Evolutionary conservation across 2,888 invertebrate genomes (phyloP), one percentile per base, ranked within the genome.

Genomic region (Nomada lathburiana): DNA sequence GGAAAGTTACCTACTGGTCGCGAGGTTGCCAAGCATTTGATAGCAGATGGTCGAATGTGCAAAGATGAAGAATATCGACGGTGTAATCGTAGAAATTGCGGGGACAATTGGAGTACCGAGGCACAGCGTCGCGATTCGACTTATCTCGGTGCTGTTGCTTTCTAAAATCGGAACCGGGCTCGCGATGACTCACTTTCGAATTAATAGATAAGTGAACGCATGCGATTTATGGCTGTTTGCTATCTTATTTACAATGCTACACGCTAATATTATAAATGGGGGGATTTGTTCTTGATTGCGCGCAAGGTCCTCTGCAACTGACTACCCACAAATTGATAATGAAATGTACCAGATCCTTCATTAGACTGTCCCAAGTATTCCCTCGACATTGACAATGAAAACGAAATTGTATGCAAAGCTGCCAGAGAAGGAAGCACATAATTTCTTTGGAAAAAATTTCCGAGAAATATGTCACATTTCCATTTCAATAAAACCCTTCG

Each of bases 111-210:
- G 11, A 13, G 16, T 47, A 47, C 47, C 47, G 47, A 16, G 26
- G 0, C 26, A 2, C 0, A 16, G 16, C 10, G 44, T 59, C 73
- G 18, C 57, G 47, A 65, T 50, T 18, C 13, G 1, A 20, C 57
- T 73, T 73, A 73, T 73, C 73, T 57, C 23, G 1, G 18, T 44
- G 57, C 57, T 59, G 20, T 67, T 13, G 65, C 18, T 73, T 67
- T 57, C 57, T 65, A 36, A 73, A 73, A 69, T 69, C 60, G 69
- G 20, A 65, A 57, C 65, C 26, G 23, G 47, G 20, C 20, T 47
- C 29, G 11, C 9, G 67, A 9, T 73, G 73, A 73, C 57, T 73
- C 67, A 73, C 23, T 57, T 60, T 71, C 11, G 36, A 73, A 73
- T 65, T 65, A 73, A 73, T 59, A 67, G 73, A 73, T 73, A 67